These are phyloP conservation scores for Holothuria glaberrima DNA, from an alignment of 35 echinoderm and acorn worm species.

Conservation along the genomic window DNA sequence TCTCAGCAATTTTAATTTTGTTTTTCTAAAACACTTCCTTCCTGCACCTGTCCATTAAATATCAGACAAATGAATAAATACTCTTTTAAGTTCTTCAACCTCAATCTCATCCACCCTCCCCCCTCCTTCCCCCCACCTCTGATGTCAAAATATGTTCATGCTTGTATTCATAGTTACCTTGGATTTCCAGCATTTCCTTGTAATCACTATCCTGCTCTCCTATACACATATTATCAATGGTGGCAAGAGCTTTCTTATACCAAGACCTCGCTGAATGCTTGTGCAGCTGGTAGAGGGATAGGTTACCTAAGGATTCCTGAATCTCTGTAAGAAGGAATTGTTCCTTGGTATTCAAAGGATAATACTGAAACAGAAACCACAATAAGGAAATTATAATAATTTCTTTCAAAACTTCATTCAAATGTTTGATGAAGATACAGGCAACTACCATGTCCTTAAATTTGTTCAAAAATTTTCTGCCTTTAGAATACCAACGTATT, in stretches of 20 bases:
- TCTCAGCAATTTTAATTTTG: no score
- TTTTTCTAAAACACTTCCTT: no score
- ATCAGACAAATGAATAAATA: no score
- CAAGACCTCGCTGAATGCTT: slow-evolving; percentile 57
- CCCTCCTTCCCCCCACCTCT: no score
- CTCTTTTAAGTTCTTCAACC: no score
- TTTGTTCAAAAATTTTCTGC: no score
- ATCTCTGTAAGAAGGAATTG: slow-evolving; percentile 72
- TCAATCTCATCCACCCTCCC: no score
- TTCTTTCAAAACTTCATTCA: background rate
- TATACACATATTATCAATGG: slow-evolving; percentile 70
- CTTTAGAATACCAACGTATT: no score
- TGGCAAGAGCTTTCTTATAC: slow-evolving; percentile 72
- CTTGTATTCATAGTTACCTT: slow-evolving; percentile 43
- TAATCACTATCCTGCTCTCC: slow-evolving; percentile 55
- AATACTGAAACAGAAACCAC: background rate
- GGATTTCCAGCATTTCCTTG: slow-evolving; percentile 55
- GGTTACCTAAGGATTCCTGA: slow-evolving; percentile 75
- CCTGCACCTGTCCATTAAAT: no score
- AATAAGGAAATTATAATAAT: background rate
- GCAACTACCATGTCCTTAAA: no score
- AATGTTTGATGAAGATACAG: background rate
- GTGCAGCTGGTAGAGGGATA: slow-evolving; percentile 69
- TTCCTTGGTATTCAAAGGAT: slow-evolving; percentile 68
- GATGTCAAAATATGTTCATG: no score